These are phyloP conservation scores for Chaunax sp. DNA, from an alignment of 2,797 vertebrate species.

Conservation along the genomic window DNA sequence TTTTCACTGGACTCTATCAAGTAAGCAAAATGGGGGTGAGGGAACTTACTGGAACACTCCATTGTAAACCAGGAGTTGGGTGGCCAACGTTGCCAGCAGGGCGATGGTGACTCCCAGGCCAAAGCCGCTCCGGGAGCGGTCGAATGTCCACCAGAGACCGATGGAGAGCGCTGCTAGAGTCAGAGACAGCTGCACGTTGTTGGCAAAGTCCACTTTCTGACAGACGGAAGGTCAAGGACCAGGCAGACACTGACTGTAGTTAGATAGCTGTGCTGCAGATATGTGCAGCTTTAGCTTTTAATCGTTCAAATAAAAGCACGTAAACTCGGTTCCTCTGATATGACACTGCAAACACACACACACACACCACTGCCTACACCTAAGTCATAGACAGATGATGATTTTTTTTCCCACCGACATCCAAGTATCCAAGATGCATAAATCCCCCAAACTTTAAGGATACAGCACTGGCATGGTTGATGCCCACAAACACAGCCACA, in stretches of 20 bases:
- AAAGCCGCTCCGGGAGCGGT: conserved; percentile 93
- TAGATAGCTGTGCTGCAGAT: not conserved
- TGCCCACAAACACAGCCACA: conserved; percentile 97
- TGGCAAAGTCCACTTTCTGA: conserved; percentile 98
- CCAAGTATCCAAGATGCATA: no score
- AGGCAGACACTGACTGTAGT: not conserved
- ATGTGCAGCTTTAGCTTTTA: not conserved
- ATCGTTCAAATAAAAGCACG: not conserved
- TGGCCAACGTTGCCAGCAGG: conserved; percentile 91
- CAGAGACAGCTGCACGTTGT: conserved; percentile 94
- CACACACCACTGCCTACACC: not conserved
- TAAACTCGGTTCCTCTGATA: not conserved
- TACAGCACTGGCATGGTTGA: conserved; percentile 98
- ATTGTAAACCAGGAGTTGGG: conserved; percentile 94
- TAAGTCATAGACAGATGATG: no score
- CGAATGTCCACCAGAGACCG: conserved; percentile 97
- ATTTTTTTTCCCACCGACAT: no score
- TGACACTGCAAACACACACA: not conserved
- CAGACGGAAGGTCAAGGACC: conserved; percentile 80
- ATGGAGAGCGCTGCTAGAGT: conserved; percentile 94
- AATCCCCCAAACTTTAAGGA: conserved; percentile 77
- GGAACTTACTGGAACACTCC: conserved; percentile 94
- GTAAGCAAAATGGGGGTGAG: not conserved
- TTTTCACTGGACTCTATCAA: no score
- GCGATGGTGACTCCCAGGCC: conserved; percentile 92